Base-by-base conservation (phyloP, 2,113 vertebrate species). In the Trichomycterus rosablanca region DNA sequence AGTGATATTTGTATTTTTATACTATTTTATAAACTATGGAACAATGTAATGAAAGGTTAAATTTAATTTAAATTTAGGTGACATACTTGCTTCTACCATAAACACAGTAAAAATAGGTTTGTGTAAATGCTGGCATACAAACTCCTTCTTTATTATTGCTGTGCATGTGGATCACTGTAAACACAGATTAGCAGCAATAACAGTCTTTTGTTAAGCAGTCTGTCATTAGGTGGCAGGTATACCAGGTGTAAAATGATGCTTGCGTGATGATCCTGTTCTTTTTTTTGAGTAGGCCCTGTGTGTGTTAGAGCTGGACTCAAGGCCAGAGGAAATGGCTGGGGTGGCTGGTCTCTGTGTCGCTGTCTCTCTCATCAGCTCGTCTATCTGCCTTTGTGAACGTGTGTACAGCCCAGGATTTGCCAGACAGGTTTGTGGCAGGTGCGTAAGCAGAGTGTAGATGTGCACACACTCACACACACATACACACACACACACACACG, bases 401-500 rank as follows among this genome's bases (percentile, higher is more conserved):
- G 50, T 35, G 28, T 14, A 22, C 35, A 34, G 59, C 18, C 19
- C 7, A 10, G 16, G 37, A 34, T 22, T 7, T 7, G 3, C 30
- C 15, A 48, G 44, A 24, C 30, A 32, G 26, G 16, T 28, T 24
- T 19, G 23, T 43, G 39, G 49, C 49, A 65, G 62, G 62, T 65
- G 62, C 50, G 58, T 61, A 61, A 61, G 45, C 45, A 37, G 14
- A 15, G 30, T 16, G 22, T 24, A n/a, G 0, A 19, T 11, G 20
- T 9, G 40, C 46, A 24, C 18, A 61, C 22, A 20, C 19, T 26
- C 14, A 62, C 63, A 57, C 51, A 58, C 54, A 57, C 54, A 54
- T 51, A 63, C 63, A 34, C 50, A 61, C 61, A 61, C 43, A 63
- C 40, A 59, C 51, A 40, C 8, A 35, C 32, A 26, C 24, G 45